Base-by-base conservation (phyloP, 1,140 invertebrate species). In the Nephotettix cincticeps region DNA sequence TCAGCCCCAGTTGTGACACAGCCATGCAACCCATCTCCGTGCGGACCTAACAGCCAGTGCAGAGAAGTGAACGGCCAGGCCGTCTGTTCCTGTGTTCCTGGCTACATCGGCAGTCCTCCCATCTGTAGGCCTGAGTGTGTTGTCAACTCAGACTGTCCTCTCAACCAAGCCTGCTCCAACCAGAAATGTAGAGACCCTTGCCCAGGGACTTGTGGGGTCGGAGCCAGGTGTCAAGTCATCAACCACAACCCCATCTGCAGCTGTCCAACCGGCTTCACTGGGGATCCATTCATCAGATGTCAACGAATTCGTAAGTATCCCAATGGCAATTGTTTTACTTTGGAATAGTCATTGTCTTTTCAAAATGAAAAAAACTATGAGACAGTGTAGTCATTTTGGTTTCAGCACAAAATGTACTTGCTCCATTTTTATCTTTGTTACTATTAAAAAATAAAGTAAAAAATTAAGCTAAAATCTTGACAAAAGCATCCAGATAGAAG, bases 101-200 rank as follows among this genome's bases (percentile, higher is more conserved):
- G 82, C 43, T 91, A 88, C 75, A 81, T 87, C 17, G 91, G 91
- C 67, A 86, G 82, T 70, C 89, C 91, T 70, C 90, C 90, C 29
- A 88, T 88, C 75, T 91, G 90, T 75, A 83, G 88, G 75, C 89
- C 90, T 45, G 91, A 93, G 79, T 93, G 91, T 81, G 83, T 84
- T 3, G 85, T 90, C n/a, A 90, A 91, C 79, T 83, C 89, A 0
- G 90, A 92, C 76, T 93, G 91, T 79, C 78, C 86, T 36, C 86
- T 85, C 71, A 85, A 85, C 71, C 81, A 83, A 76, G 89, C 90
- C 11, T 93, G 91, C 78, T 86, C 89, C 43, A 87, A 87, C 74
- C 85, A 90, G 77, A 89, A 88, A 81, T 92, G 90, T 79, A 82
- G 82, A 63, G 87, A 92, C 80, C 90, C 90, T 65, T 92, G 90